Conservation (phyloP, 2,113 vertebrate genomes). For the Agelaius tricolor region DNA sequence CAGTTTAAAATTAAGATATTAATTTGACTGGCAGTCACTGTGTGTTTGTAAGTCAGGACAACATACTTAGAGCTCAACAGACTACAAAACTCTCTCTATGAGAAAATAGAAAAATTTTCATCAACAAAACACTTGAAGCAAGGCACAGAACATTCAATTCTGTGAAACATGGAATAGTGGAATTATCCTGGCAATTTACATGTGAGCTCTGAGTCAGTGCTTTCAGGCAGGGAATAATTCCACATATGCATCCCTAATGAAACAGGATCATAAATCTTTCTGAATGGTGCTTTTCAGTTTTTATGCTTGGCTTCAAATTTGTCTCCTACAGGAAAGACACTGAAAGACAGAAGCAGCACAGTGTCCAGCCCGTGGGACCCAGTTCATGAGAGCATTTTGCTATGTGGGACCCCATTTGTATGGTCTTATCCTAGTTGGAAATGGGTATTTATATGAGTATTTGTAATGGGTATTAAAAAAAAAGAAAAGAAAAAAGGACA, state of each 20-base stretch:
- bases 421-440: not conserved
- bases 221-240: slow-evolving; percentile 29
- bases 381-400: not conserved
- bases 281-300: not conserved
- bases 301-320: not conserved
- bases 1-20: not conserved
- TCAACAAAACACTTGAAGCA: not conserved
- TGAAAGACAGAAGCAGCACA: not conserved
- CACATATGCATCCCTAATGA: not conserved
- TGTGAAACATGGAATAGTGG: not conserved
- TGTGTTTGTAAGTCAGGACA: not conserved
- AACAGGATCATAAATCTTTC: slow-evolving; percentile 38
- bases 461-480: not conserved
- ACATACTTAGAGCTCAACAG: not conserved
- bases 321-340: not conserved
- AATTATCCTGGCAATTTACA: slow-evolving; percentile 43
- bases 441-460: not conserved
- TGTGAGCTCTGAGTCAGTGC: slow-evolving; percentile 36
- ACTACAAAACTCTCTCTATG: not conserved
- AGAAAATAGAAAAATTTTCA: not conserved
- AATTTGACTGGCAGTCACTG: not conserved
- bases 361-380: not conserved
- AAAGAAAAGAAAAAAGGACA: not conserved
- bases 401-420: not conserved
- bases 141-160: not conserved